Evolutionary conservation across 2,888 invertebrate species (phyloP).

Genomic region (Ctena decussata): DNA sequence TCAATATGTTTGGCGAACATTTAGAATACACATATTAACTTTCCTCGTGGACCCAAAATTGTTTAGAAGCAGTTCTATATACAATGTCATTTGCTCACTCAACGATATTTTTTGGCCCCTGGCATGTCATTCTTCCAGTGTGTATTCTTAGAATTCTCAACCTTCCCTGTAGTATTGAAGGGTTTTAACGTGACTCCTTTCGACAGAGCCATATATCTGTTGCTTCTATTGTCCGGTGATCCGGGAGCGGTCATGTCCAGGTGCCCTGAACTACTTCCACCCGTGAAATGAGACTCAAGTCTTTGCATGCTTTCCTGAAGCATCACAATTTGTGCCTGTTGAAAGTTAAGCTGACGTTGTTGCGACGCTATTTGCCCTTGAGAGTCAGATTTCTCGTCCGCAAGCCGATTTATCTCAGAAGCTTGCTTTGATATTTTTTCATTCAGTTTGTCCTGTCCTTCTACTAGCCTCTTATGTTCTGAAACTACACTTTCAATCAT

Average conservation of each 20-base stretch:
- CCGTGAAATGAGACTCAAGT: slow-evolving; percentile 55
- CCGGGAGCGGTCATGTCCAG: slow-evolving; percentile 26
- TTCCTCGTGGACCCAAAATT: neutral
- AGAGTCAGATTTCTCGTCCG: slow-evolving; percentile 65
- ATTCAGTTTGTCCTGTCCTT: slow-evolving; percentile 70
- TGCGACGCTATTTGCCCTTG: slow-evolving; percentile 65
- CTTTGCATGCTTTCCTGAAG: slow-evolving; percentile 70
- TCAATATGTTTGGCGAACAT: too few relatives aligned
- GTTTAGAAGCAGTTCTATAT: neutral
- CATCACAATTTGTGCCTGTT: slow-evolving; percentile 70
- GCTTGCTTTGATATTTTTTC: slow-evolving; percentile 56
- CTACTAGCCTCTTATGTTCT: slow-evolving; percentile 64
- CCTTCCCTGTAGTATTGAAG: slow-evolving; percentile 66
- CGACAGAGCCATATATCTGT: slow-evolving; percentile 49
- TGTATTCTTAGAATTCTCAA: slow-evolving; percentile 70
- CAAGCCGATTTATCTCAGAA: slow-evolving; percentile 63
- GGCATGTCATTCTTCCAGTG: slow-evolving; percentile 62
- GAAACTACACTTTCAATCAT: slow-evolving; percentile 68
- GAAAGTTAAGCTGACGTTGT: slow-evolving; percentile 70
- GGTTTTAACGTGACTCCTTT: slow-evolving; percentile 66
- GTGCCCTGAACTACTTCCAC: slow-evolving; percentile 25
- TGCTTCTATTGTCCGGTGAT: slow-evolving; percentile 47
- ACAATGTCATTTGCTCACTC: too few relatives aligned
- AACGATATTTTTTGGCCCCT: slow-evolving; percentile 36
- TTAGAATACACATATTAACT: too few relatives aligned